These are phyloP conservation scores for Schizaphis graminum DNA, from an alignment of 2,888 invertebrate species.

Conservation along the genomic window DNA sequence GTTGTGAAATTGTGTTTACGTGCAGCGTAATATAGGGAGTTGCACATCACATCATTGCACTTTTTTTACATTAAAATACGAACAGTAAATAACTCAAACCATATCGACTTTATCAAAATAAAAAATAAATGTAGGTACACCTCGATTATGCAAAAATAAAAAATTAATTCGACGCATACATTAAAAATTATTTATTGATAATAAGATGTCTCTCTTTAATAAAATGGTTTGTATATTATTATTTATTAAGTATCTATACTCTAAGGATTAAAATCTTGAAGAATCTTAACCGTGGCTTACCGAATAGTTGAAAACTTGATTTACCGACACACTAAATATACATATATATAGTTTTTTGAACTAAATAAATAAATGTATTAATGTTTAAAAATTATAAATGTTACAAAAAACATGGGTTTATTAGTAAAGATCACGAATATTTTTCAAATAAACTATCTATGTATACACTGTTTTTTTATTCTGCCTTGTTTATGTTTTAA, in stretches of 20 bases:
- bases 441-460: no score
- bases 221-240: background rate
- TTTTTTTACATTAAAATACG: slow-evolving; percentile 30
- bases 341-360: no score
- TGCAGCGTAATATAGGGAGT: slow-evolving; percentile 53
- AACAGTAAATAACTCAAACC: background rate
- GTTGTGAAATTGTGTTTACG: slow-evolving; percentile 61
- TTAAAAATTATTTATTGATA: background rate
- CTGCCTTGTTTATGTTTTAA: no score
- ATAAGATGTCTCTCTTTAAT: background rate
- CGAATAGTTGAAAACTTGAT: background rate
- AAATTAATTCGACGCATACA: background rate
- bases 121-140: background rate
- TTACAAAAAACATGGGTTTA: background rate
- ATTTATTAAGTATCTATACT: no score
- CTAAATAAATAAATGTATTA: no score
- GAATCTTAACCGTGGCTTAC: background rate
- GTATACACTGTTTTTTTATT: no score
- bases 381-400: background rate
- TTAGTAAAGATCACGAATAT: background rate
- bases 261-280: background rate
- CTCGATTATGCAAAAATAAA: background rate
- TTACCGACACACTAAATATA: background rate
- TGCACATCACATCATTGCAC: slow-evolving; percentile 31
- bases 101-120: slow-evolving; percentile 1